Base-by-base conservation (phyloP, 1,140 invertebrate species). In the Drosophila pruinosa region DNA sequence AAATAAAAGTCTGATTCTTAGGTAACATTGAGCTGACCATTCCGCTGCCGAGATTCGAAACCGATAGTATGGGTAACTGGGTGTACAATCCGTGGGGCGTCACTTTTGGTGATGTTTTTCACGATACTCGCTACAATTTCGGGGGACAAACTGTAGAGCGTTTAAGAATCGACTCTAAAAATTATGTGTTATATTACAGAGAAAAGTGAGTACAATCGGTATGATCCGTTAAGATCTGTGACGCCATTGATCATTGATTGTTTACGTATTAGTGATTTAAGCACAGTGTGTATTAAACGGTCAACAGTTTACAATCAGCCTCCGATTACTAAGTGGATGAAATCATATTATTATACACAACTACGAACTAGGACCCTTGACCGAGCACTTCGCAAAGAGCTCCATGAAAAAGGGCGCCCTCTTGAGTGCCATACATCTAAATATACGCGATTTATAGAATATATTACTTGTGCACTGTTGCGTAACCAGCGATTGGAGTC, bases 61-160 rank as follows among this genome's bases (percentile, higher is more conserved):
- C n/a, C 0, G 48, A 72, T 22, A 12, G 7, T 3, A 48, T 47
- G 48, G 63, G 70, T 10, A 59, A 61, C 1, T 68, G 63, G 63
- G 48, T 72, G 1, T 31, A 31, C 24, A 72, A 72, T 41, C 63
- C 56, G 0, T 72, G 63, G 63, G 63, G 22, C 10, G 10, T 61
- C 1, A 61, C 56, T 3, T 61, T 41, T 43, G 70, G 56, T 0
- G 10, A 50, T 3, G 14, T 67, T 3, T 68, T 50, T 34, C 2
- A 17, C 5, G 63, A 72, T 24, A 72, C 56, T 6, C 70, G 70
- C 1, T 72, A 31, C 5, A 38, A 54, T 19, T 0, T 19, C 4
- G 6, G 43, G 0, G 22, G 26, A 0, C 0, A 1, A 0, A 53
- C 45, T 50, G 3, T 0, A 2, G 0, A 0, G 15, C 1, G 52